These are phyloP conservation scores for Jacana jacana DNA, from an alignment of 2,113 vertebrate genomes.

Conservation along the genomic window DNA sequence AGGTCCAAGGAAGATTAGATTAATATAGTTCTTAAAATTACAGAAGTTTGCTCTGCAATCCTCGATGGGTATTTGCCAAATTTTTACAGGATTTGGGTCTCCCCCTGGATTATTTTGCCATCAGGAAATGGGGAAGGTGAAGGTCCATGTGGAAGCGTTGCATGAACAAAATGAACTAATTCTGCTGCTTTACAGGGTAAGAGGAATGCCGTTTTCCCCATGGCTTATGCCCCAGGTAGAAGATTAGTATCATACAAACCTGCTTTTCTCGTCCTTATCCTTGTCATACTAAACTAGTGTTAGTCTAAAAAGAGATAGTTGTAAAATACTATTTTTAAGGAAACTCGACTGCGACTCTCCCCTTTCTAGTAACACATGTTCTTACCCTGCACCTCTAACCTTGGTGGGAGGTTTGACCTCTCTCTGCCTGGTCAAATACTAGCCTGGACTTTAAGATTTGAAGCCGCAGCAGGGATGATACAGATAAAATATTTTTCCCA, in stretches of 20 bases:
- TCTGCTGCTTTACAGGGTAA: not conserved
- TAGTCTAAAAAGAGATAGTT: not conserved
- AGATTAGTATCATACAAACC: not conserved
- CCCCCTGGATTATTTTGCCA: not conserved
- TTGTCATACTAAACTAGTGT: not conserved
- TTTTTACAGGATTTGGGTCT: not conserved
- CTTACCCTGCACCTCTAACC: not conserved
- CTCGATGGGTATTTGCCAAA: not conserved
- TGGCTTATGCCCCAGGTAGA: not conserved
- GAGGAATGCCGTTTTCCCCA: not conserved
- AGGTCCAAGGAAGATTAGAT: not conserved
- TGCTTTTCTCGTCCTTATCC: not conserved
- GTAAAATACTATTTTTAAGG: not conserved
- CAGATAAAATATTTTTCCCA: not conserved
- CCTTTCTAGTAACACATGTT: not conserved
- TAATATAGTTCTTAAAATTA: not conserved
- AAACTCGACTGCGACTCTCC: not conserved
- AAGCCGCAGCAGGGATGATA: not conserved
- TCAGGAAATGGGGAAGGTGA: not conserved
- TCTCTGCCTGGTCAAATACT: not conserved
- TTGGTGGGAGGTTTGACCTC: not conserved
- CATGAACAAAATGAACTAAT: not conserved
- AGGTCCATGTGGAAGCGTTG: not conserved
- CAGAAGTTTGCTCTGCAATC: not conserved
- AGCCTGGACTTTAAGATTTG: not conserved